phyloP scores from a whole-genome alignment of 2,888 invertebrate species.

The Lamellibrachia satsuma region DNA sequence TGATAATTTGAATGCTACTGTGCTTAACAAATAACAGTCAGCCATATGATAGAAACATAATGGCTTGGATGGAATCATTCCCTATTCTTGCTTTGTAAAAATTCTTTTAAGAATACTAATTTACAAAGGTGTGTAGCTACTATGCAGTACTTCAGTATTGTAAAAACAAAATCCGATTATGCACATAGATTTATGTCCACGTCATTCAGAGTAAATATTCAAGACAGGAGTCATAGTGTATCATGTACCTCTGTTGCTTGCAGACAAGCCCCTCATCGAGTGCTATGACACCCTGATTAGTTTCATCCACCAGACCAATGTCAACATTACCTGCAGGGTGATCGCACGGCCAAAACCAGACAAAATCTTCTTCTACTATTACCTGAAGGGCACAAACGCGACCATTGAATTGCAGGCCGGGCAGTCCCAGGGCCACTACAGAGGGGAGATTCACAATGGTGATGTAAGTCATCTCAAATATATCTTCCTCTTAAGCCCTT shows the following conservation, averaged over 20 bases:
- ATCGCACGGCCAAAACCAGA: slow-evolving; percentile 26
- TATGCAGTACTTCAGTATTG: too few relatives aligned
- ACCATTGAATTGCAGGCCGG: slow-evolving; percentile 21
- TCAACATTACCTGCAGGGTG: slow-evolving; percentile 31
- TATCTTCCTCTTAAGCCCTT: too few relatives aligned
- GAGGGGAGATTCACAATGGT: slow-evolving; percentile 26
- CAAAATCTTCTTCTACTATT: slow-evolving; percentile 25
- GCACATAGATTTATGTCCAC: background rate
- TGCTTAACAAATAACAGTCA: too few relatives aligned
- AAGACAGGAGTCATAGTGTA: background rate
- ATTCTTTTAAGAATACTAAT: too few relatives aligned
- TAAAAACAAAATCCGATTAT: too few relatives aligned
- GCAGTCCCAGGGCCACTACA: slow-evolving; percentile 30
- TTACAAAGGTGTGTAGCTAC: too few relatives aligned
- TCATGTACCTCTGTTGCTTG: background rate
- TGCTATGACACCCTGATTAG: slow-evolving; percentile 26
- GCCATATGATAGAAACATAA: too few relatives aligned
- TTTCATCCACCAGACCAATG: slow-evolving; percentile 27
- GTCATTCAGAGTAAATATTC: too few relatives aligned
- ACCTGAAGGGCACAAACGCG: slow-evolving; percentile 14
- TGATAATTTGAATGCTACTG: background rate
- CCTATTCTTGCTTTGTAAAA: too few relatives aligned
- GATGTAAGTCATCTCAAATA: background rate
- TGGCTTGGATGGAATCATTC: too few relatives aligned
- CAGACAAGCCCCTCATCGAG: slow-evolving; percentile 33